Evolutionary conservation across 2,888 invertebrate genomes (phyloP).

Genomic region (Ormyrus rosae): DNA sequence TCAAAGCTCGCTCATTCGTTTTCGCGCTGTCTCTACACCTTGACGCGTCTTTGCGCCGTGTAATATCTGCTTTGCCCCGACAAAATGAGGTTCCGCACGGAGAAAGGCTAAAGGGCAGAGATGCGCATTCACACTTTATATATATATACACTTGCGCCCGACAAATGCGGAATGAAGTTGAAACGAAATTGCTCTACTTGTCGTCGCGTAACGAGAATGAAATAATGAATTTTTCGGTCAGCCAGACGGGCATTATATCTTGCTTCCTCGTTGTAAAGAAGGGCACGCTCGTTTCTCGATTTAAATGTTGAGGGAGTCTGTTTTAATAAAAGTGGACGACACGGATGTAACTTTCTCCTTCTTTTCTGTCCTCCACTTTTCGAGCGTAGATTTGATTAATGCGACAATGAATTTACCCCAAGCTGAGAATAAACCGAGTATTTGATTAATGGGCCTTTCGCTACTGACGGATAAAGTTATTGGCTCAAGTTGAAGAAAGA

Average conservation of each 20-base stretch:
- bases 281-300: constrained; percentile 8
- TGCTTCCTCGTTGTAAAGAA: neutral
- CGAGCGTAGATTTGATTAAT: constrained; percentile 40
- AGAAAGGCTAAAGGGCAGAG: neutral
- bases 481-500: constrained; percentile 22
- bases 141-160: no score
- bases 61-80: constrained; percentile 43
- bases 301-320: neutral
- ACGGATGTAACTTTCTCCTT: neutral
- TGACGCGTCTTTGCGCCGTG: constrained; percentile 30
- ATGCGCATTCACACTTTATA: no score
- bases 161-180: constrained; percentile 1
- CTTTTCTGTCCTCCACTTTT: no score
- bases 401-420: constrained; percentile 37
- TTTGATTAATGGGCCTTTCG: constrained; percentile 45
- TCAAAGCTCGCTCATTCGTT: neutral
- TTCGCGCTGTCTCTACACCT: neutral
- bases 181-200: constrained; percentile 37
- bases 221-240: constrained; percentile 15
- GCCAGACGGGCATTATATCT: neutral
- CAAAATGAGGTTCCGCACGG: constrained; percentile 39
- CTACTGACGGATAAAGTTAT: constrained; percentile 39
- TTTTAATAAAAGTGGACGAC: constrained; percentile 30
- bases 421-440: neutral
- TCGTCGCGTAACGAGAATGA: neutral